Percentiles rank a stretch among this genome's conserved stretches.
phyloP scores from a whole-genome alignment of 2,888 invertebrate species.

The Meta bourneti region DNA sequence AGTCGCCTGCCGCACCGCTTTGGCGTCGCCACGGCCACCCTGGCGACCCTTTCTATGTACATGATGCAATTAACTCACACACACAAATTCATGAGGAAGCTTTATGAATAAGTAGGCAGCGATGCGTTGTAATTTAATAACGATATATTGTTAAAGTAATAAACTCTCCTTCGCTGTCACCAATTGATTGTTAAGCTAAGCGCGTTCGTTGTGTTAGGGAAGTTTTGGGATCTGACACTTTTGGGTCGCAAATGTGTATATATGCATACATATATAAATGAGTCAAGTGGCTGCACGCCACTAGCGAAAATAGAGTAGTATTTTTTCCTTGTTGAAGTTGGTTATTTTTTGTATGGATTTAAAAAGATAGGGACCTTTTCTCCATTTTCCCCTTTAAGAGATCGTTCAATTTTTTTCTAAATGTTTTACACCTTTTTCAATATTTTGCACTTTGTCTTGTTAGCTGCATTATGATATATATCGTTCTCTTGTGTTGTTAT shows the following conservation, averaged over 20 bases:
- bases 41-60: conserved; percentile 35
- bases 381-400: conserved; percentile 42
- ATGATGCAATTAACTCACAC: conserved; percentile 40
- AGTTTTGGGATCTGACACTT: conserved; percentile 59
- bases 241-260: conserved; percentile 58
- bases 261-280: conserved; percentile 28
- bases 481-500: conserved; percentile 43
- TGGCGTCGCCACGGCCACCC: not conserved
- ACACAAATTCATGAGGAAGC: conserved; percentile 50
- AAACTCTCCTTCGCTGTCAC: conserved; percentile 42
- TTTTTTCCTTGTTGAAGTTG: conserved; percentile 47
- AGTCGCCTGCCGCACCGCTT: conserved; percentile 22
- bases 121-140: conserved; percentile 4
- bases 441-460: conserved; percentile 59
- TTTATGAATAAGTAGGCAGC: conserved; percentile 69
- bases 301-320: conserved; percentile 54
- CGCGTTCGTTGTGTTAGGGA: conserved; percentile 53
- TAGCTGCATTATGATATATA: conserved; percentile 32
- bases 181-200: conserved; percentile 64
- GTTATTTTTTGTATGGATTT: conserved; percentile 35
- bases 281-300: conserved; percentile 27
- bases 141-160: conserved; percentile 16
- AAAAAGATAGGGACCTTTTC: conserved; percentile 60
- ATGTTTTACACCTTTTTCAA: conserved; percentile 55
- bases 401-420: conserved; percentile 48